Evolutionary conservation across 2,888 invertebrate genomes (phyloP).

Genomic region (Candidula unifasciata): DNA sequence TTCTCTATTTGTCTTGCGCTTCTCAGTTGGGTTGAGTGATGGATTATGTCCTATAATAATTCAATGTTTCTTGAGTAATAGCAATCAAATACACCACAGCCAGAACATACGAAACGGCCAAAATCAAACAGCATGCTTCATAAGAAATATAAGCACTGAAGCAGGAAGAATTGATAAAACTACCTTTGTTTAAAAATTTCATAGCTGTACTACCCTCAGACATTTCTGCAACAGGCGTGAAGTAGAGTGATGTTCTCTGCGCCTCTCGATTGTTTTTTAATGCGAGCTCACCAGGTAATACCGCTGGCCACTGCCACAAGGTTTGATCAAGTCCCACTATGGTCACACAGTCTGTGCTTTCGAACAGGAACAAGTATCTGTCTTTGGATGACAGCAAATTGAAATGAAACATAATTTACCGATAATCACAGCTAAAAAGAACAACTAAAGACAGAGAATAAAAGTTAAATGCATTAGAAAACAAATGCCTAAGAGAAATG

Average conservation of each 20-base stretch:
- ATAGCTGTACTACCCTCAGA: background rate
- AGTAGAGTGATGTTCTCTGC: background rate
- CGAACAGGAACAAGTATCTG: background rate
- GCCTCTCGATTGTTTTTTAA: background rate
- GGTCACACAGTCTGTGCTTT: background rate
- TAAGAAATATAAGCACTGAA: no score
- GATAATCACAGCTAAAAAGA: background rate
- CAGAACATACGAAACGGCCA: no score
- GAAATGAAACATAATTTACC: background rate
- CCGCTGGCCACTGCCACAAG: background rate
- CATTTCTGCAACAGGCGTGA: background rate
- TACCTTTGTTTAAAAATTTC: conserved; percentile 19
- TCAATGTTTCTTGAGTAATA: no score
- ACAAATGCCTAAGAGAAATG: no score
- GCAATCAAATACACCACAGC: no score
- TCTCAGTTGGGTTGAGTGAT: no score
- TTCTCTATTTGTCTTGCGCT: no score
- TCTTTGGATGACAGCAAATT: background rate
- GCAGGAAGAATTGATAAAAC: no score
- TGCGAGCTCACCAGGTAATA: background rate
- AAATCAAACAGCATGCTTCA: no score
- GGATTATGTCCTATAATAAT: no score
- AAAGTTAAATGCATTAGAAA: no score
- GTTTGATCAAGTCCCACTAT: background rate
- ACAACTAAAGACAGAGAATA: background rate